phyloP scores from a whole-genome alignment of 2,113 vertebrate species.

The Tauraco erythrolophus region DNA sequence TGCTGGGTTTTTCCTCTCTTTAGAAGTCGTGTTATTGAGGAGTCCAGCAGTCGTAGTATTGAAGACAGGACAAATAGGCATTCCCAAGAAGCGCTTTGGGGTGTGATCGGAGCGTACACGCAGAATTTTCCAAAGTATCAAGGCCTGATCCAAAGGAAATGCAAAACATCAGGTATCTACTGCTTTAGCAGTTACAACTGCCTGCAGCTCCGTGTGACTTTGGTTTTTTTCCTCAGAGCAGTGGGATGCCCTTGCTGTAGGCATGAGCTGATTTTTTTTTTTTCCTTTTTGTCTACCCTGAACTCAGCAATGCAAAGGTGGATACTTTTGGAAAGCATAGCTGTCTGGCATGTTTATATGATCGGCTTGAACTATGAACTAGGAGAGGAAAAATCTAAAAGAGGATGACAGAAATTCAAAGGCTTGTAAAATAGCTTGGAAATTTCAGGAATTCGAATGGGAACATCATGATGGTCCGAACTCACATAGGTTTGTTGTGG shows the following conservation, averaged over 20 bases:
- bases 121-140: background rate
- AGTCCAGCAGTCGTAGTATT: background rate
- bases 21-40: background rate
- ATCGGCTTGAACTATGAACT: background rate
- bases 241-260: background rate
- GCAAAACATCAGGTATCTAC: accelerated
- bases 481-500: background rate
- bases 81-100: background rate
- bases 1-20: background rate
- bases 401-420: constrained; percentile 3
- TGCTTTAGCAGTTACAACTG: background rate
- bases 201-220: background rate
- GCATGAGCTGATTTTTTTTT: background rate
- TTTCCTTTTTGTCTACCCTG: background rate
- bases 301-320: background rate
- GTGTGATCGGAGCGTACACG: background rate
- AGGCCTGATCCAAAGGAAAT: background rate
- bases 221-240: background rate
- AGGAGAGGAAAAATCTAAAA: background rate
- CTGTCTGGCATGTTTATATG: background rate
- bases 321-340: background rate
- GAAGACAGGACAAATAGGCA: background rate
- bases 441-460: constrained; percentile 42
- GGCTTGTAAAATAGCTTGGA: background rate
- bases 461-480: background rate